phyloP scores from a whole-genome alignment of 2,797 vertebrate genomes.

The Lateolabrax maculatus region DNA sequence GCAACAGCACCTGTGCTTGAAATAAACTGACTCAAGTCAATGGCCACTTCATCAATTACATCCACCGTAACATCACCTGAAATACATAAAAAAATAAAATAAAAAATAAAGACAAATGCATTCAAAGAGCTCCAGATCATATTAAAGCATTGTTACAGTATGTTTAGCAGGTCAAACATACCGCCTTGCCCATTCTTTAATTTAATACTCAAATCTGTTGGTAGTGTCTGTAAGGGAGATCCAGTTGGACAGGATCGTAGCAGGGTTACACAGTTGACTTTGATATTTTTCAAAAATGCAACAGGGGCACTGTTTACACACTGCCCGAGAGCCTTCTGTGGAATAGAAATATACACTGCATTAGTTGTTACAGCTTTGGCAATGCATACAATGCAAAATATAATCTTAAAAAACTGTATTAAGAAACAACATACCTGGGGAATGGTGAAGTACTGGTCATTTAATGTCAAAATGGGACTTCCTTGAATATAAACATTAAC shows the following conservation, averaged over 20 bases:
- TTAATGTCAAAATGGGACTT: constrained; percentile 87
- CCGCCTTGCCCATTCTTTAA: constrained; percentile 83
- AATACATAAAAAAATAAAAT: constrained; percentile 11
- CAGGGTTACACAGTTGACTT: constrained; percentile 80
- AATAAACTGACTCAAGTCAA: constrained; percentile 78
- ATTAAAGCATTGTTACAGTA: not conserved
- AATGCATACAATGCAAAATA: not conserved
- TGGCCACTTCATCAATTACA: constrained; percentile 78
- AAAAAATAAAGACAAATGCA: not conserved
- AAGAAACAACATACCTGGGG: constrained; percentile 87
- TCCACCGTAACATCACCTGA: constrained; percentile 81
- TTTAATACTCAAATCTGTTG: constrained; percentile 61
- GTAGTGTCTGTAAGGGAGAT: constrained; percentile 63
- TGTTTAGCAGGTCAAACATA: constrained; percentile 54
- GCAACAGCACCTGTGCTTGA: constrained; percentile 43
- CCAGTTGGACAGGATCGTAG: constrained; percentile 78
- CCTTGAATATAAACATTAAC: constrained; percentile 88
- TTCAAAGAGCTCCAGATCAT: not conserved
- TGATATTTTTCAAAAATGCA: constrained; percentile 88
- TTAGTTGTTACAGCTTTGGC: constrained; percentile 16
- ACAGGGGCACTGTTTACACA: constrained; percentile 89
- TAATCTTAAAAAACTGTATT: not conserved
- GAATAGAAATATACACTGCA: constrained; percentile 18
- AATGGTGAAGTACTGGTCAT: constrained; percentile 88
- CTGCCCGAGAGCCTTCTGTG: constrained; percentile 86